Evolutionary conservation across 2,888 invertebrate species (phyloP).

Genomic region (Campoletis raptor): DNA sequence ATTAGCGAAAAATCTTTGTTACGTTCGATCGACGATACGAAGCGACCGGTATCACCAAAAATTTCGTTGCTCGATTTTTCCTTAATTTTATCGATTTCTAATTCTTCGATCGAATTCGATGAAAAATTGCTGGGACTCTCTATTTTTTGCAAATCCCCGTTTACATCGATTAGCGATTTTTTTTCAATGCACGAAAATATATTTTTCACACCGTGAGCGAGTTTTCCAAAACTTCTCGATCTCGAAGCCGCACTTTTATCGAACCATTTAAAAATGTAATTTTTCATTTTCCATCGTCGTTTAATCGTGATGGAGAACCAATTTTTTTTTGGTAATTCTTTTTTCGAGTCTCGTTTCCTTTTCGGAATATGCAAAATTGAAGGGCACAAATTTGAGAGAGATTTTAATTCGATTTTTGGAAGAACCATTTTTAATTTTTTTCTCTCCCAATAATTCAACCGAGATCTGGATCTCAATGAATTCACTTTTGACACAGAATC

Average conservation of each 20-base stretch:
- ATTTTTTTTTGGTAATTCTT: neutral
- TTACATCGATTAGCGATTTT: conserved; percentile 16
- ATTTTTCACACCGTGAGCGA: conserved; percentile 14
- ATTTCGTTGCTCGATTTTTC: neutral
- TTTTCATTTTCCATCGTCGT: conserved; percentile 8
- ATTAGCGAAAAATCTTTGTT: conserved; percentile 12
- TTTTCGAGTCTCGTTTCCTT: too few relatives aligned
- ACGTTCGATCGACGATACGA: neutral
- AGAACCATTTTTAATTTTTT: neutral
- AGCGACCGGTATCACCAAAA: neutral
- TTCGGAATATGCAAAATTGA: neutral
- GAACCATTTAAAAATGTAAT: neutral
- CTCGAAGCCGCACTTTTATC: neutral
- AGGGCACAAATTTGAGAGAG: neutral
- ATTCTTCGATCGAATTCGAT: neutral
- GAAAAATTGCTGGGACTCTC: neutral
- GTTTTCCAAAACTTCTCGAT: conserved; percentile 2
- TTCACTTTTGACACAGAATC: neutral
- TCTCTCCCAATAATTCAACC: neutral
- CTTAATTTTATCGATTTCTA: neutral
- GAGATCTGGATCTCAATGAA: neutral
- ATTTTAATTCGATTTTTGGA: neutral
- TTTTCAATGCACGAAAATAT: conserved; percentile 41
- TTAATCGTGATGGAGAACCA: neutral
- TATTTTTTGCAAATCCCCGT: neutral